Evolutionary conservation across 2,113 vertebrate species (phyloP).

Genomic region (Thymallus thymallus): DNA sequence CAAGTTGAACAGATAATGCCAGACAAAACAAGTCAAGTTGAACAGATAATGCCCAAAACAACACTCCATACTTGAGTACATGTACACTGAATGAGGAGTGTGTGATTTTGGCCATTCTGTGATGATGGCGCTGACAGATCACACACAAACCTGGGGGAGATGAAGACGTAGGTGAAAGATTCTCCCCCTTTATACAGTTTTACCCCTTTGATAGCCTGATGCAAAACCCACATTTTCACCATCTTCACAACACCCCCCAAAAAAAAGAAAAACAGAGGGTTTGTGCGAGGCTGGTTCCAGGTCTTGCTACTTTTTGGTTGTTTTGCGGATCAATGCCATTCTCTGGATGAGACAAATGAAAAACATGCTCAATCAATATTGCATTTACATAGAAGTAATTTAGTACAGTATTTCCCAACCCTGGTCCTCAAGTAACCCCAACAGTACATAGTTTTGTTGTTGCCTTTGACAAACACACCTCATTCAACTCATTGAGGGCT

Average conservation of each 20-base stretch:
- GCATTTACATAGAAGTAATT: background rate
- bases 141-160: background rate
- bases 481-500: too few relatives aligned
- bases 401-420: too few relatives aligned
- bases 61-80: too few relatives aligned
- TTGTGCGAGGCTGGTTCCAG: constrained; percentile 29
- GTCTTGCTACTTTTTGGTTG: constrained; percentile 91
- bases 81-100: background rate
- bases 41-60: background rate
- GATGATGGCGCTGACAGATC: background rate
- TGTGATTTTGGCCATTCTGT: background rate
- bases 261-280: constrained; percentile 33
- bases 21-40: constrained; percentile 4
- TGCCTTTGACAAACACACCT: too few relatives aligned
- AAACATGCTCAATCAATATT: background rate
- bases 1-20: background rate
- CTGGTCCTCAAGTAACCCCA: too few relatives aligned
- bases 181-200: background rate
- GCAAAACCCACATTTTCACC: background rate
- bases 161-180: background rate
- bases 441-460: too few relatives aligned
- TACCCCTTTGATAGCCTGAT: background rate
- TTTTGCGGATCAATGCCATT: constrained; percentile 99
- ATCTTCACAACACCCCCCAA: too few relatives aligned
- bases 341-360: constrained; percentile 77